A percentile compares a stretch with the other conserved stretches of the same genome.
Evolutionary conservation across 2,888 invertebrate genomes (phyloP).

Genomic region (Leucania comma): DNA sequence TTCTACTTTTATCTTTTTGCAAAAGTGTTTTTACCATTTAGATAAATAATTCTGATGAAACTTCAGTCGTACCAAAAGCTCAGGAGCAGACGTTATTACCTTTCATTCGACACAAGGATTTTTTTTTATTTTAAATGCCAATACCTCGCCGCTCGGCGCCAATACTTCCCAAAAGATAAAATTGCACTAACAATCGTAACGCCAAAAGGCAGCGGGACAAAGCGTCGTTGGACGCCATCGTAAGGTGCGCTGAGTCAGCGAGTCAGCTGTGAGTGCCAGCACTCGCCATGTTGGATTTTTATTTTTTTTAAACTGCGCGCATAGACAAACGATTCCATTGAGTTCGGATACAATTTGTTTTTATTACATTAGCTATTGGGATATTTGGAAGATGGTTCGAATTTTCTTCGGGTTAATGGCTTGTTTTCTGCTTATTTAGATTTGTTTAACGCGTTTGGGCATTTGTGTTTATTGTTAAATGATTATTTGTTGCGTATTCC

Average conservation of each 20-base stretch:
- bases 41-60: not conserved
- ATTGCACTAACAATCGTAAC: slow-evolving; percentile 69
- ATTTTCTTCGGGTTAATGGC: slow-evolving; percentile 47
- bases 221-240: slow-evolving; percentile 71
- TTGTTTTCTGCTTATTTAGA: slow-evolving; percentile 48
- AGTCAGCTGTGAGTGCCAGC: slow-evolving; percentile 83
- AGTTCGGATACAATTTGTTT: slow-evolving; percentile 73
- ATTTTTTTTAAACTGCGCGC: slow-evolving; percentile 80
- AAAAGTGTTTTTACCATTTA: not conserved
- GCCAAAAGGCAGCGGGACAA: slow-evolving; percentile 73
- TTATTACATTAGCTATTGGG: slow-evolving; percentile 65
- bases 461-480: slow-evolving; percentile 4
- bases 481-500: slow-evolving; percentile 7
- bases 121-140: slow-evolving; percentile 56
- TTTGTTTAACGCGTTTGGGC: slow-evolving; percentile 29
- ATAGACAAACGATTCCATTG: slow-evolving; percentile 77
- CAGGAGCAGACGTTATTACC: slow-evolving; percentile 11
- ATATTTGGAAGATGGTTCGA: slow-evolving; percentile 57
- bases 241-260: slow-evolving; percentile 87
- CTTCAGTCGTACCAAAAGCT: slow-evolving; percentile 3
- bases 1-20: not conserved
- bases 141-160: slow-evolving; percentile 59
- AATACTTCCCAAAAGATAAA: slow-evolving; percentile 70
- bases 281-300: slow-evolving; percentile 82
- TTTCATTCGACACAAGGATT: slow-evolving; percentile 28